These are phyloP conservation scores for Bedellia somnulentella DNA, from an alignment of 2,888 invertebrate species.

Conservation along the genomic window DNA sequence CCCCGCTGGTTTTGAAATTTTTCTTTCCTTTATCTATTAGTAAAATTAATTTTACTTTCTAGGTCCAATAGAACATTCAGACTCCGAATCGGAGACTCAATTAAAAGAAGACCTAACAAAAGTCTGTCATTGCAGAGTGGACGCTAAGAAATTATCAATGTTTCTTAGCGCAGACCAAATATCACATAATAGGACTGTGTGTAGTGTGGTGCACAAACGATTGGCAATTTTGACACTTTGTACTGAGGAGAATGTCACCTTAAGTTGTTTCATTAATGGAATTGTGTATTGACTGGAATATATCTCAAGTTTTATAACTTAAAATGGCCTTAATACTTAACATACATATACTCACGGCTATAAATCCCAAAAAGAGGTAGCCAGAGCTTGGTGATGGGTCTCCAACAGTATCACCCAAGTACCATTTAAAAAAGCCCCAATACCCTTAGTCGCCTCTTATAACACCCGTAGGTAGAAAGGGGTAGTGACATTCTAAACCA, in stretches of 20 bases:
- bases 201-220: constrained; percentile 74
- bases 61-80: constrained; percentile 50
- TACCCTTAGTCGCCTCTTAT: no score
- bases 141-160: constrained; percentile 77
- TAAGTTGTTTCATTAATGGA: constrained; percentile 82
- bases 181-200: constrained; percentile 70
- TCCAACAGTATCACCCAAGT: no score
- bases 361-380: no score
- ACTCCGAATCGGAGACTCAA: constrained; percentile 43
- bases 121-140: constrained; percentile 64
- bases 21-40: no score
- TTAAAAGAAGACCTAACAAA: constrained; percentile 33
- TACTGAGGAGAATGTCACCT: constrained; percentile 71
- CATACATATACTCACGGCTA: no score
- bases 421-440: no score
- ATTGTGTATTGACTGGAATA: constrained; percentile 37
- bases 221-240: constrained; percentile 75
- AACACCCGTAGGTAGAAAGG: no score
- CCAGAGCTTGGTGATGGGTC: no score
- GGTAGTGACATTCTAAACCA: no score
- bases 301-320: neutral
- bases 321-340: no score
- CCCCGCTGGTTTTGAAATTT: no score
- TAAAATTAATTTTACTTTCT: constrained; percentile 11
- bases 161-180: constrained; percentile 80